phyloP scores from a whole-genome alignment of 2,888 invertebrate species.

The Trachelus tabidus region DNA sequence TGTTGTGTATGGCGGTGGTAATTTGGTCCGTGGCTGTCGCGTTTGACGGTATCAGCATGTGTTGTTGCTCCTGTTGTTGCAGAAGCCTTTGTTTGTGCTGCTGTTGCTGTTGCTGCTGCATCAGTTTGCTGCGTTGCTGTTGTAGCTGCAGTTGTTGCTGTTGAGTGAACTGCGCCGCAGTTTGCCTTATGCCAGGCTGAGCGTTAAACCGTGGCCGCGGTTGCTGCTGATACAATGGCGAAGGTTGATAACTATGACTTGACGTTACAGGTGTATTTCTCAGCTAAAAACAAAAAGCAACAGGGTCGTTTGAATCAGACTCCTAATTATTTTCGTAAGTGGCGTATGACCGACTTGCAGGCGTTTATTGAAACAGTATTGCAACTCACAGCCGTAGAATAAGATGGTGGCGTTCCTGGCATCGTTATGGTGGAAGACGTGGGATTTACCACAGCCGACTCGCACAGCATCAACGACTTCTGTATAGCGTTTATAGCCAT shows the following conservation, averaged over 20 bases:
- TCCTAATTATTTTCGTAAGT: background rate
- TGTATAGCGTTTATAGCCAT: conserved; percentile 91
- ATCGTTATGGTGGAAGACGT: conserved; percentile 71
- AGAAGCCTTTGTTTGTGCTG: conserved; percentile 75
- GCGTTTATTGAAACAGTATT: background rate
- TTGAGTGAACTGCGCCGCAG: conserved; percentile 52
- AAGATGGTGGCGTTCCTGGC: conserved; percentile 73
- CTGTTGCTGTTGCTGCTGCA: conserved; percentile 68
- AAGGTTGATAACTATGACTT: conserved; percentile 64
- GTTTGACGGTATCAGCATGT: conserved; percentile 82
- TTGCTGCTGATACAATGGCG: conserved; percentile 64
- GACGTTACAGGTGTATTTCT: conserved; percentile 61
- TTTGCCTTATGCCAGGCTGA: conserved; percentile 54
- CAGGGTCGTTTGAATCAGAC: background rate
- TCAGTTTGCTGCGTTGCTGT: conserved; percentile 65
- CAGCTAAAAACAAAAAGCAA: conserved; percentile 45
- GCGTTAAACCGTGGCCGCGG: conserved; percentile 57
- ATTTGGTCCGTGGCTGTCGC: conserved; percentile 74
- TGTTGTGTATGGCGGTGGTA: conserved; percentile 73
- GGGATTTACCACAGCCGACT: conserved; percentile 73
- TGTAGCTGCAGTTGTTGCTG: conserved; percentile 67
- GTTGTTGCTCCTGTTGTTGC: conserved; percentile 84
- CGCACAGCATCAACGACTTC: conserved; percentile 89
- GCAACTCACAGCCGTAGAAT: conserved; percentile 70
- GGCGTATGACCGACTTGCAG: background rate